Evolutionary conservation across 1,140 invertebrate genomes (phyloP), one percentile per base, ranked within the genome.

Genomic region (Diachasma alloeum): DNA sequence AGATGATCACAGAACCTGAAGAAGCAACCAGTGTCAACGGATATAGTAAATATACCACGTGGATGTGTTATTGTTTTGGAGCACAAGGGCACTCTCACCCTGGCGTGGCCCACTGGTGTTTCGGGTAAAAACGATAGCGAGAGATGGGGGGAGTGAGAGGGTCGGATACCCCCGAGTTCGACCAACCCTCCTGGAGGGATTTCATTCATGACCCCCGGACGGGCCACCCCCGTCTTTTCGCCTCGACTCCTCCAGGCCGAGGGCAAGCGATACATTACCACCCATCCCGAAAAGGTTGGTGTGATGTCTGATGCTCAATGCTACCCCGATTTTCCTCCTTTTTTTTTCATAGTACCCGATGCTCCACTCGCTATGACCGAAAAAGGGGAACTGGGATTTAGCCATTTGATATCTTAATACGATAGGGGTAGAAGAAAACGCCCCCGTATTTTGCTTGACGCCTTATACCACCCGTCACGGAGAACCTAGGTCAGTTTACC

Each of bases 341-440:
- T 63, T 63, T 17, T 19, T 24, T 63, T 26, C 59, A 8, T 5
- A 63, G 46, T 22, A 59, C 59, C 9, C 19, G 13, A 63, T 73
- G 36, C n/a, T 5, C 37, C 56, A 59, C 17, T 15, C 2, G 44
- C 39, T 31, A 31, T 31, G 31, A 31, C 31, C 31, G 22, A 56
- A 39, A 68, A 70, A 37, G 66, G 39, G 39, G 72, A 71, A 86
- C 76, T 77, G 59, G 81, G 81, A 84, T 86, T 85, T 81, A 83
- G 85, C 86, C 84, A 88, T 88, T 88, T 88, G 87, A 89, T 88
- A 88, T 89, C 86, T 89, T 87, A 86, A 89, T 85, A 80, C 77
- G 77, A 81, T 79, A 83, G 74, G 76, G 78, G 80, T 77, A 79
- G 77, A 42, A 75, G 66, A 78, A 59, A 67, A 82, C 81, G 79